Conservation (phyloP, 1,140 invertebrate species). For the Dermatophagoides farinae region DNA sequence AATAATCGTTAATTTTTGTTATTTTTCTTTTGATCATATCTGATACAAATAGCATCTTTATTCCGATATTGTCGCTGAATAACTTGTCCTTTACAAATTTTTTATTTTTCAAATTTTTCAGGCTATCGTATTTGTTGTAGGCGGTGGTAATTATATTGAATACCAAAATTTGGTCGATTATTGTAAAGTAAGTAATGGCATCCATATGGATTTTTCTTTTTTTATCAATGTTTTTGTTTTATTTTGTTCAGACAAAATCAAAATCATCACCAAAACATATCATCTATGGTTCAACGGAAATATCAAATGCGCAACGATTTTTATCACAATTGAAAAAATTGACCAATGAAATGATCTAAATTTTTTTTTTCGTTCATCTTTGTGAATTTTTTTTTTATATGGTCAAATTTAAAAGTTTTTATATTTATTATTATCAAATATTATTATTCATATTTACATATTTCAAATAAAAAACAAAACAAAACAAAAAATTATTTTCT, state of each 20-base stretch:
- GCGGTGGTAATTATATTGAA: slow-evolving; percentile 97
- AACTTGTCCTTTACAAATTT: neutral
- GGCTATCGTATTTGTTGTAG: slow-evolving; percentile 87
- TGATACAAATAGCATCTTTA: neutral
- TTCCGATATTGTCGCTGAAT: neutral
- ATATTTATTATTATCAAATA: neutral
- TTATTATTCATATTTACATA: too few relatives aligned
- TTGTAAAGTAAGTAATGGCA: slow-evolving; percentile 41
- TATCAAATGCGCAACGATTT: slow-evolving; percentile 78
- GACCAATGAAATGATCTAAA: slow-evolving; percentile 4
- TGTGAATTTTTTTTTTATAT: neutral
- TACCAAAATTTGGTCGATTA: slow-evolving; percentile 96
- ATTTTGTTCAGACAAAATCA: slow-evolving; percentile 35
- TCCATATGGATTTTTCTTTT: neutral
- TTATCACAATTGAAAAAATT: slow-evolving; percentile 49
- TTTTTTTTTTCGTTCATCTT: neutral
- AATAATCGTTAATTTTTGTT: neutral
- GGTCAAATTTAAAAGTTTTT: neutral
- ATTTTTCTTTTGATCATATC: neutral
- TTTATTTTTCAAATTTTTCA: slow-evolving; percentile 28
- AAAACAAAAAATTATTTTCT: too few relatives aligned
- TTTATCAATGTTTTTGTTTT: neutral
- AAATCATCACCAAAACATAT: slow-evolving; percentile 46
- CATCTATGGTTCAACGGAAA: slow-evolving; percentile 80
- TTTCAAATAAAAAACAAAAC: too few relatives aligned